Evolutionary conservation across 2,113 vertebrate genomes (phyloP).

Genomic region (Pan paniscus): DNA sequence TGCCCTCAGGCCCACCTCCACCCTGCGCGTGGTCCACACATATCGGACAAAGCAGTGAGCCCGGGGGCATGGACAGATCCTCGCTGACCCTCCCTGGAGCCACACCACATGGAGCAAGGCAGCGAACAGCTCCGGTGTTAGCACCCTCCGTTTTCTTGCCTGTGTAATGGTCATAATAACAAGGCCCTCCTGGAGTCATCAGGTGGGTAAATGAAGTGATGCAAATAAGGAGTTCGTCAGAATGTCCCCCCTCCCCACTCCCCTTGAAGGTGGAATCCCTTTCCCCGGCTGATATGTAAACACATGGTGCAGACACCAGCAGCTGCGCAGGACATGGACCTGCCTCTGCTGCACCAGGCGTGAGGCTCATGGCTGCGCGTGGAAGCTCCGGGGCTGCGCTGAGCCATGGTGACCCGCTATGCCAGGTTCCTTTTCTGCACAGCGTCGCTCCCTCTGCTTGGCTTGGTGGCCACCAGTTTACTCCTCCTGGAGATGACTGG

Average conservation of each 20-base stretch:
- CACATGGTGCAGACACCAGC: not conserved
- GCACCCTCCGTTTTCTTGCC: not conserved
- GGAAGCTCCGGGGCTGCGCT: too few relatives aligned
- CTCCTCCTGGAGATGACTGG: not conserved
- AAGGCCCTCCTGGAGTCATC: accelerated
- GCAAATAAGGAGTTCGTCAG: accelerated
- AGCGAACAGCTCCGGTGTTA: accelerated
- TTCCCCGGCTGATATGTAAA: too few relatives aligned
- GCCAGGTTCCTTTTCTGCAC: not conserved
- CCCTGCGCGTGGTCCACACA: not conserved
- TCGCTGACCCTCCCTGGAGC: accelerated
- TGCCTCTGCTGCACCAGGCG: too few relatives aligned
- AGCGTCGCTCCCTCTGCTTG: accelerated
- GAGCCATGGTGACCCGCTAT: too few relatives aligned
- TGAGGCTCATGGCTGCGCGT: too few relatives aligned
- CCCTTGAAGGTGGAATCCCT: accelerated
- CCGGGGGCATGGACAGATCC: too few relatives aligned
- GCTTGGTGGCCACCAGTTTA: not conserved
- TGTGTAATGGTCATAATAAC: accelerated
- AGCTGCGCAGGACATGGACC: too few relatives aligned
- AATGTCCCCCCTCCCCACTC: accelerated
- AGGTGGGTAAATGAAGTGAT: accelerated
- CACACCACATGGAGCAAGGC: accelerated
- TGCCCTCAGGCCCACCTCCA: not conserved
- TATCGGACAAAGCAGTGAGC: too few relatives aligned